phyloP scores from a whole-genome alignment of 2,113 vertebrate species.

The Colaptes auratus region DNA sequence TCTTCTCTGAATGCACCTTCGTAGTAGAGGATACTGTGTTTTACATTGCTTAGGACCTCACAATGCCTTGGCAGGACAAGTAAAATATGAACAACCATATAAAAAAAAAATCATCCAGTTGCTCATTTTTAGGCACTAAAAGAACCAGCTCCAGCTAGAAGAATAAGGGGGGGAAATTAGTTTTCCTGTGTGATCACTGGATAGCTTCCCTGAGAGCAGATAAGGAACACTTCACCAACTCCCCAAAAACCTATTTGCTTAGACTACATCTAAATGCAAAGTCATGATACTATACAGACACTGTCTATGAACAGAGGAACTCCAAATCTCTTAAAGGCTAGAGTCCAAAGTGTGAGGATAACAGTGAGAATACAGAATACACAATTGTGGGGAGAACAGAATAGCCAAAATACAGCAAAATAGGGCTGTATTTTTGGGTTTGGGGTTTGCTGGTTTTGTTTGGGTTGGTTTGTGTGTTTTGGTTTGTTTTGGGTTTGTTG shows the following conservation, averaged over 20 bases:
- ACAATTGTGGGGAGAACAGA: background rate
- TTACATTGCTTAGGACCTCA: background rate
- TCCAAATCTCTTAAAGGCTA: conserved; percentile 4
- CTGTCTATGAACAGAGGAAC: background rate
- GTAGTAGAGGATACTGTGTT: background rate
- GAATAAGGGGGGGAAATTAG: background rate
- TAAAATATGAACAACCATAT: background rate
- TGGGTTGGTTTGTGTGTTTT: too few species aligned
- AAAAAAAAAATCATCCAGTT: background rate
- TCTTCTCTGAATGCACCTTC: background rate
- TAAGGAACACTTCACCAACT: background rate
- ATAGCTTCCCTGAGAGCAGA: background rate
- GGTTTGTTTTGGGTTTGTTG: too few species aligned
- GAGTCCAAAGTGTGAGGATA: background rate
- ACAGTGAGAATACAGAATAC: background rate
- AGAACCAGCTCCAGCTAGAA: background rate
- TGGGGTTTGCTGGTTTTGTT: too few species aligned
- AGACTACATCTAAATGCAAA: conserved; percentile 12
- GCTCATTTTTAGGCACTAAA: background rate
- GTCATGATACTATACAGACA: background rate
- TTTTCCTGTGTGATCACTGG: background rate
- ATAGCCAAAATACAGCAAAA: background rate
- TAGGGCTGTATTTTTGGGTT: background rate
- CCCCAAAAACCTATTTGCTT: conserved; percentile 8
- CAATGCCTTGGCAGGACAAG: background rate